Conservation (phyloP, 64 coral and sea anemone genomes). For the Dendrophyllia cribrosa region DNA sequence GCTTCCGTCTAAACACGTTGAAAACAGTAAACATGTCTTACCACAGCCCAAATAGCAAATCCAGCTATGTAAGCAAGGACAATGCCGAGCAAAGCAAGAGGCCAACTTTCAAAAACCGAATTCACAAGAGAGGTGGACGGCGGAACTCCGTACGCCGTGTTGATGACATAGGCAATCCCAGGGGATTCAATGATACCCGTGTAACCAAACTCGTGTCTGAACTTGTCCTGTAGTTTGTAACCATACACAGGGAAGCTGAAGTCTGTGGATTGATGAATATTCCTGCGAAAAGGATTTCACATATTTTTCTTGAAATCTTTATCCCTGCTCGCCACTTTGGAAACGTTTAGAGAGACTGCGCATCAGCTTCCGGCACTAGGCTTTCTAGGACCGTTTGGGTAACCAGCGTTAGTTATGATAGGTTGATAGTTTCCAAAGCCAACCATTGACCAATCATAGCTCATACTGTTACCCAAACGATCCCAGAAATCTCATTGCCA, state of each 20-base stretch:
- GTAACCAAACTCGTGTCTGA: conserved; percentile 52
- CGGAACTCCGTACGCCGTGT: neutral
- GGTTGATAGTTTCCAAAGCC: no score
- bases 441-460: no score
- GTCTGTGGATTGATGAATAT: conserved; percentile 60
- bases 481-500: no score
- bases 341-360: no score
- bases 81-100: neutral
- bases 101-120: conserved; percentile 40
- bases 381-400: no score
- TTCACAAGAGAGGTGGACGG: neutral
- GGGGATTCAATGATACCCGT: conserved; percentile 70
- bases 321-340: neutral
- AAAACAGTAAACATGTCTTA: neutral
- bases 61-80: conserved; percentile 20
- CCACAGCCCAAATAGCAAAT: conserved; percentile 19
- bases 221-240: conserved; percentile 45
- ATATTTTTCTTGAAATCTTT: neutral
- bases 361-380: no score
- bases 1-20: neutral
- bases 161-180: conserved; percentile 68
- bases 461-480: no score
- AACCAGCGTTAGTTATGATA: no score
- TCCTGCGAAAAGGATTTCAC: conserved; percentile 43
- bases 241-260: conserved; percentile 81